Conservation (phyloP, 2,113 vertebrate genomes). For the Saguinus imperator region DNA sequence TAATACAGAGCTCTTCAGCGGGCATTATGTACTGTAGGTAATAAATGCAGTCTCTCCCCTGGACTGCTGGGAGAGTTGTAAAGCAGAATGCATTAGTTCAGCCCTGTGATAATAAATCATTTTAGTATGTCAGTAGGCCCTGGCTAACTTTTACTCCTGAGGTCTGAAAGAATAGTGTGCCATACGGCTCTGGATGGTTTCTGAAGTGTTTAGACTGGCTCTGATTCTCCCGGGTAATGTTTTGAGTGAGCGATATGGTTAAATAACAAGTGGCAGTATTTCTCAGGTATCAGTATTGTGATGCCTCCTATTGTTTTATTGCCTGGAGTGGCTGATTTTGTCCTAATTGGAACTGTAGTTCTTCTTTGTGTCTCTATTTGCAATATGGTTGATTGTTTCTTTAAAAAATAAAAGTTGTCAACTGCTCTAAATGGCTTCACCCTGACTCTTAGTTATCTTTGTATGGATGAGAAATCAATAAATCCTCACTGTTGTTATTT, state of each 20-base stretch:
- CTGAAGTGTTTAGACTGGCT: conserved; percentile 86
- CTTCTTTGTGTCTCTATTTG: conserved; percentile 90
- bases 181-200: conserved; percentile 85
- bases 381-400: conserved; percentile 68
- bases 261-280: conserved; percentile 92
- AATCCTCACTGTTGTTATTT: conserved; percentile 54
- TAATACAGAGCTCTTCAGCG: conserved; percentile 91
- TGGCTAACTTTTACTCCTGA: conserved; percentile 87
- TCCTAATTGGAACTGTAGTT: conserved; percentile 90
- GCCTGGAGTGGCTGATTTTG: conserved; percentile 86
- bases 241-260: conserved; percentile 88
- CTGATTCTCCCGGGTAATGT: conserved; percentile 88
- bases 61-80: conserved; percentile 91
- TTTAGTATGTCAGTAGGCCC: conserved; percentile 84
- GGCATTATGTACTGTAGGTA: conserved; percentile 90
- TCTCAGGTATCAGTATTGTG: conserved; percentile 86
- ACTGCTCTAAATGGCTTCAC: conserved; percentile 50
- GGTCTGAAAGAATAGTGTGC: conserved; percentile 83
- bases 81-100: conserved; percentile 92
- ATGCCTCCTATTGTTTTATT: conserved; percentile 89
- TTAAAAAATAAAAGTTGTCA: conserved; percentile 52
- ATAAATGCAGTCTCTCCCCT: conserved; percentile 88
- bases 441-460: conserved; percentile 53
- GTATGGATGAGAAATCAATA: conserved; percentile 61
- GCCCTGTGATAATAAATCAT: conserved; percentile 93